These are phyloP conservation scores for Gopherus flavomarginatus DNA, from an alignment of 2,113 vertebrate genomes.

Conservation along the genomic window DNA sequence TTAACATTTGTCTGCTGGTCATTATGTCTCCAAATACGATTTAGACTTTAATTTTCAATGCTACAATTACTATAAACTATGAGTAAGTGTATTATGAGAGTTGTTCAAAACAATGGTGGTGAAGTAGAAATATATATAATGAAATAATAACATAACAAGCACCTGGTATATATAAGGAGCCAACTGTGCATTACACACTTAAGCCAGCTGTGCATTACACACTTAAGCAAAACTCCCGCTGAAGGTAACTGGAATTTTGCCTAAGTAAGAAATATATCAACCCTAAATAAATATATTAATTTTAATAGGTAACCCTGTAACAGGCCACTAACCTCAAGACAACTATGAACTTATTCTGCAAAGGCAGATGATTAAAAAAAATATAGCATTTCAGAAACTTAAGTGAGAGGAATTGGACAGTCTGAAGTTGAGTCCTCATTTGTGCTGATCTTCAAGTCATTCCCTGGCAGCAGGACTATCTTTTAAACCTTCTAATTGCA, in stretches of 20 bases:
- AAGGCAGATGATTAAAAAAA: not conserved
- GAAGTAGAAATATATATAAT: slow-evolving; percentile 23
- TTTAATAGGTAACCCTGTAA: not conserved
- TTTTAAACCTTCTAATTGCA: not conserved
- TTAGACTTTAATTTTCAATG: not conserved
- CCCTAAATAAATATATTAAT: not conserved
- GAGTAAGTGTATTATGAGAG: slow-evolving; percentile 9
- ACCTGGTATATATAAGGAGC: not conserved
- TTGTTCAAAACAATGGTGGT: slow-evolving; percentile 29
- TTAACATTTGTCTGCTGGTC: slow-evolving; percentile 32
- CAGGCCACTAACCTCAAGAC: not conserved
- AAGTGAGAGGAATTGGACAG: not conserved
- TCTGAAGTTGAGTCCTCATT: not conserved
- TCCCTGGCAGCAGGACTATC: not conserved
- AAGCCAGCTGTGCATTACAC: not conserved
- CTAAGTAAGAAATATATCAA: not conserved
- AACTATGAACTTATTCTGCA: not conserved
- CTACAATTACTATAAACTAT: slow-evolving; percentile 8
- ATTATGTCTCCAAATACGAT: slow-evolving; percentile 12
- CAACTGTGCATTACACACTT: not conserved
- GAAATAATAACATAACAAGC: slow-evolving; percentile 35
- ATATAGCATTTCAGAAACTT: too few species aligned
- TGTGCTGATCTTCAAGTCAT: not conserved
- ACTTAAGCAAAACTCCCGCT: slow-evolving; percentile 5
- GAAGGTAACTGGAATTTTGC: not conserved